phyloP scores from a whole-genome alignment of 2,797 vertebrate genomes.

The Carapus acus region DNA sequence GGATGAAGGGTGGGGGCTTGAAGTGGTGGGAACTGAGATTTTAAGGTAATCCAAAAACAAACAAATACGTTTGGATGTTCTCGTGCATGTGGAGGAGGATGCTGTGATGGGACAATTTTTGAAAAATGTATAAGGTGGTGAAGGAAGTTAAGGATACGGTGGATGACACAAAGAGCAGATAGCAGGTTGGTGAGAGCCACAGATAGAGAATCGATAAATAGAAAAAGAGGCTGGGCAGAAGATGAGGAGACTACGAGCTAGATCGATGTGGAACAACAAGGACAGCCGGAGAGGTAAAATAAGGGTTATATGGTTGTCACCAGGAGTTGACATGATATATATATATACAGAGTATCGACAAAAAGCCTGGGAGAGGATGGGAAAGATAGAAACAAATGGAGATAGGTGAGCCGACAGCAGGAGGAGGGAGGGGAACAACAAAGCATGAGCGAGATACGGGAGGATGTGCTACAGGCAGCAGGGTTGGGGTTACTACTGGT shows the following conservation, averaged over 20 bases:
- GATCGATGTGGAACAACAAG: constrained; percentile 13
- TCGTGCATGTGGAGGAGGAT: too few species aligned
- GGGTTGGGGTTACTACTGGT: constrained; percentile 48
- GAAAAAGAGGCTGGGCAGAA: constrained; percentile 25
- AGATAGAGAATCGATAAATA: constrained; percentile 19
- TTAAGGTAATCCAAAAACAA: too few species aligned
- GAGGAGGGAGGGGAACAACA: constrained; percentile 6
- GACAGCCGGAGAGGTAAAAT: too few species aligned
- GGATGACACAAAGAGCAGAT: constrained; percentile 20
- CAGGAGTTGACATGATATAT: too few species aligned
- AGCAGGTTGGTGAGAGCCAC: constrained; percentile 9
- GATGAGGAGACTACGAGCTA: constrained; percentile 33
- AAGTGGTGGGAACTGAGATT: too few species aligned
- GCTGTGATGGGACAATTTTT: too few species aligned
- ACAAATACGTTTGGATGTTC: too few species aligned
- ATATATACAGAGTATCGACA: too few species aligned
- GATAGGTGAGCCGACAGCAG: neutral
- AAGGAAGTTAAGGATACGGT: constrained; percentile 6
- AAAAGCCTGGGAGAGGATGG: neutral
- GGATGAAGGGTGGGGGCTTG: constrained; percentile 8
- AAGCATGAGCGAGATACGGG: constrained; percentile 8
- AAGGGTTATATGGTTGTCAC: too few species aligned
- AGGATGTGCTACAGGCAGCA: neutral
- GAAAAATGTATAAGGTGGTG: too few species aligned
- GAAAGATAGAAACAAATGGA: neutral